Base-by-base conservation (phyloP, 2,797 vertebrate genomes). In the Platalea minor region DNA sequence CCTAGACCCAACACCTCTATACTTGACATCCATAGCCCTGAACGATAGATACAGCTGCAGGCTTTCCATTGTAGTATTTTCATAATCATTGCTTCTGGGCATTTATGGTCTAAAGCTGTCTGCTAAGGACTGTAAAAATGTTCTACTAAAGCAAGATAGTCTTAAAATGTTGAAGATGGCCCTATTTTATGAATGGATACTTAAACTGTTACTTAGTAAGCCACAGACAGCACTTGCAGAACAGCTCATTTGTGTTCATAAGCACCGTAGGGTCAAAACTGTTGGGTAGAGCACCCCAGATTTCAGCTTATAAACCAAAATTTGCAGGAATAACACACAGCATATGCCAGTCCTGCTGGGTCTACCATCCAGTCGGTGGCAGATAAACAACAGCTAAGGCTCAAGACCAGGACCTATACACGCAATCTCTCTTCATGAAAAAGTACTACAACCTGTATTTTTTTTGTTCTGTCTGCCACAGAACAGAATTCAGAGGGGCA, bases 1-100 rank as follows among this genome's bases (percentile, higher is more conserved):
- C 91, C 92, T 91, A 85, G 85, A 83, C 64, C 83, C 54, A 96
- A 76, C 56, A 89, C 72, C 78, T 87, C 88, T 85, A 41, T n/a
- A 82, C 37, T 96, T 95, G 93, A 94, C 94, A 97, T 93, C 89
- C 88, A 35, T 93, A 95, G 94, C 75, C 53, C 48, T 87, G 39
- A 87, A 69, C 37, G 46, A 96, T 59, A 94, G 95, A 94, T 79
- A 91, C 70, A 92, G 74, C 74, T 91, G 46, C 48, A 74, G 77
- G 39, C 93, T 97, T 95, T 70, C 75, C 84, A 43, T 78, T 85
- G 39, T 54, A 91, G 89, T 60, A 54, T 65, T 95, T 94, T 94
- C 80, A 88, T 91, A 92, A 96, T 94, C 88, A 57, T 94, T 54
- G 74, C 74, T 94, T 89, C 73, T 77, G 72, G 84, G 31, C 76